phyloP scores from a whole-genome alignment of 2,113 vertebrate genomes.

The Pelvicachromis taeniatus region DNA sequence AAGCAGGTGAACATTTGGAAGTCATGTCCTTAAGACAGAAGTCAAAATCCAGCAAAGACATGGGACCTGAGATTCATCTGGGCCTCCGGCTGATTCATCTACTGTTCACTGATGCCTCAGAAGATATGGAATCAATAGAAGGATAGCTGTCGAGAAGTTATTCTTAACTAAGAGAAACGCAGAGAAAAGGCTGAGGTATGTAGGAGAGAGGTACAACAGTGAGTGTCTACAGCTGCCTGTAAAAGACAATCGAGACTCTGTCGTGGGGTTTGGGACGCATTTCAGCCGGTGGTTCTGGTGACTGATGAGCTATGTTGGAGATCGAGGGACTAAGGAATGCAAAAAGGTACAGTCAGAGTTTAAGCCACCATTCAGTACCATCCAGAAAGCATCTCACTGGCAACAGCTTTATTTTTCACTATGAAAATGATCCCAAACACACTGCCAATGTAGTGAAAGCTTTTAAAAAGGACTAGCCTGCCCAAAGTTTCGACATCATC shows the following conservation, averaged over 20 bases:
- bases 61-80: not conserved
- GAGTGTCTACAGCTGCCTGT: not conserved
- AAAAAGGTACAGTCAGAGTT: not conserved
- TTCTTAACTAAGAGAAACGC: not conserved
- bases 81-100: not conserved
- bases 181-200: not conserved
- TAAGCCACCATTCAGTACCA: not conserved
- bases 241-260: not conserved
- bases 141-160: not conserved
- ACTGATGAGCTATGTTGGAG: not conserved
- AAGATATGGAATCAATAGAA: not conserved
- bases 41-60: not conserved
- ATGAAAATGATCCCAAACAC: not conserved
- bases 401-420: not conserved
- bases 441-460: not conserved
- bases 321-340: not conserved
- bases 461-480: not conserved
- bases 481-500: not conserved
- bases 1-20: not conserved
- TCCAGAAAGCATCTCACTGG: not conserved
- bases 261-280: not conserved
- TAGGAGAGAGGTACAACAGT: not conserved
- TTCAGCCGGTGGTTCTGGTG: not conserved
- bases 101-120: not conserved
- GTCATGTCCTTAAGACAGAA: not conserved